Percentiles rank a stretch among this genome's conserved stretches.
Evolutionary conservation across 2,113 vertebrate genomes (phyloP).

Genomic region (Gulo gulo): DNA sequence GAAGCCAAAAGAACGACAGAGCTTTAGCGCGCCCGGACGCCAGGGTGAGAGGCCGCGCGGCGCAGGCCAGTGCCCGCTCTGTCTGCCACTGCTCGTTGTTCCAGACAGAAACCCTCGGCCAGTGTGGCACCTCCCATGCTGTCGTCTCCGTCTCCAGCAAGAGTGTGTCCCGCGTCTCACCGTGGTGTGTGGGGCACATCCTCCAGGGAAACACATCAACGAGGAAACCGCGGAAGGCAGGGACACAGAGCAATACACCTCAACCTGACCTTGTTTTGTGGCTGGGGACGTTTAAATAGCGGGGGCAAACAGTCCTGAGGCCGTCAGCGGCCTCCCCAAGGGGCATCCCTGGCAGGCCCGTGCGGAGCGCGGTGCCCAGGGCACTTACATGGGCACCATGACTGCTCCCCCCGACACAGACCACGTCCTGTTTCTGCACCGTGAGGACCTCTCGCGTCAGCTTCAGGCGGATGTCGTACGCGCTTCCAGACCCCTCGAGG

Average conservation of each 20-base stretch:
- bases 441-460: constrained; percentile 92
- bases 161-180: neutral
- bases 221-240: neutral
- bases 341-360: neutral
- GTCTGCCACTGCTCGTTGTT: no score
- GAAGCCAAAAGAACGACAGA: neutral
- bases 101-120: neutral
- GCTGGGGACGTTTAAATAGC: neutral
- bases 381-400: constrained; percentile 93
- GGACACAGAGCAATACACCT: neutral
- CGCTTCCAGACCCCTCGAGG: constrained; percentile 88
- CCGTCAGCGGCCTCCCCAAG: no score
- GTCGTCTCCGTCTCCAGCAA: neutral
- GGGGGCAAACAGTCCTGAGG: no score
- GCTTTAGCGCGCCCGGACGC: neutral
- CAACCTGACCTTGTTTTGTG: no score
- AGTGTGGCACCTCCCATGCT: neutral
- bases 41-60: fast-evolving
- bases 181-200: neutral
- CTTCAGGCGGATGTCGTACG: constrained; percentile 92
- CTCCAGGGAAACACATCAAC: neutral
- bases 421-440: constrained; percentile 94
- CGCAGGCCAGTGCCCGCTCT: no score
- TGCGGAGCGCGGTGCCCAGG: neutral
- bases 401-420: constrained; percentile 88